Evolutionary conservation across 2,888 invertebrate species (phyloP).

Genomic region (Eudasyphora cyanicolor): DNA sequence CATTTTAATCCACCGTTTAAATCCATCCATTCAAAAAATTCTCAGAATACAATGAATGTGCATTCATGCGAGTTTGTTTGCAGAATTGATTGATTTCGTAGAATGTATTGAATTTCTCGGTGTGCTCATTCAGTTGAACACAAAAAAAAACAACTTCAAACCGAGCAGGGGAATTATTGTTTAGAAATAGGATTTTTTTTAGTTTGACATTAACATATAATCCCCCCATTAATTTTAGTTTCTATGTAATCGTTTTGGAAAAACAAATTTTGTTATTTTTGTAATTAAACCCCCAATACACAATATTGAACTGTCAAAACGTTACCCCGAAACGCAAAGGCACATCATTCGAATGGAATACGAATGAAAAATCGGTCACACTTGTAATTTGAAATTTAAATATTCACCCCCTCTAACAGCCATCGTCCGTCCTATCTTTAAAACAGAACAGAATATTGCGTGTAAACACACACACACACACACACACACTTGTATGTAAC

Average conservation of each 20-base stretch:
- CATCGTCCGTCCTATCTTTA: background rate
- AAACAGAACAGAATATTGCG: background rate
- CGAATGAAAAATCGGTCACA: conserved; percentile 9
- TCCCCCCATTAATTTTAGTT: background rate
- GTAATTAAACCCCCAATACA: conserved; percentile 18
- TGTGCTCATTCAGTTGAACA: background rate
- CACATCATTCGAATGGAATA: background rate
- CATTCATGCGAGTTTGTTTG: background rate
- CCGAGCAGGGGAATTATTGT: too few species aligned
- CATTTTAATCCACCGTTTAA: background rate
- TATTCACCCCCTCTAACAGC: background rate
- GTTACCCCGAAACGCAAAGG: background rate
- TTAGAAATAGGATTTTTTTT: background rate
- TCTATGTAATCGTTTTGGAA: background rate
- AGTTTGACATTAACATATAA: background rate
- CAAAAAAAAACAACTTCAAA: too few species aligned
- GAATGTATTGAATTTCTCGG: background rate
- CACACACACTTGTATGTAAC: background rate
- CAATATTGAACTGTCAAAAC: background rate
- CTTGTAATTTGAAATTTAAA: background rate
- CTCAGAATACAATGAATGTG: background rate
- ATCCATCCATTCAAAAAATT: background rate
- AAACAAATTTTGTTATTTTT: conserved; percentile 10
- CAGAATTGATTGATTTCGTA: background rate
- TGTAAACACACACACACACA: background rate